Conservation (phyloP, 2,113 vertebrate genomes). For the Micromys minutus region DNA sequence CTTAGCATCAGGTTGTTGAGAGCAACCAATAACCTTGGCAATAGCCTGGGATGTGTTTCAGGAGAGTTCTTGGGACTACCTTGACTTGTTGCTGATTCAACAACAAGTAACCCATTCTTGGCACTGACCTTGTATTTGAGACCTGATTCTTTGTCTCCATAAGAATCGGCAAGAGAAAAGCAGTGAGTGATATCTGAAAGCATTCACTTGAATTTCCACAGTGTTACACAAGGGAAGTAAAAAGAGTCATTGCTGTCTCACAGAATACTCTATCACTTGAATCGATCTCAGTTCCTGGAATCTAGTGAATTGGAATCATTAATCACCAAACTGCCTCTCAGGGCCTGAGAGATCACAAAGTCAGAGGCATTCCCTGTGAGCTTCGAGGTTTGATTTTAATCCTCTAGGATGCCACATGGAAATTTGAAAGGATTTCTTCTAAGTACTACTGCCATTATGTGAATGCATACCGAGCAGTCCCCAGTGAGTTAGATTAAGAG, state of each 20-base stretch:
- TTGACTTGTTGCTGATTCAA: background rate
- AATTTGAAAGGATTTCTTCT: slow-evolving; percentile 61
- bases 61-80: background rate
- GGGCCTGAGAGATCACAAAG: slow-evolving; percentile 33
- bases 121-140: background rate
- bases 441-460: background rate
- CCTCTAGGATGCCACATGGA: slow-evolving; percentile 56
- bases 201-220: background rate
- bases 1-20: background rate
- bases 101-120: background rate
- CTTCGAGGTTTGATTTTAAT: slow-evolving; percentile 48
- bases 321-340: slow-evolving; percentile 32
- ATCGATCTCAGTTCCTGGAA: background rate
- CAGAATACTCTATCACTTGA: slow-evolving; percentile 12
- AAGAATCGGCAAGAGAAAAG: background rate
- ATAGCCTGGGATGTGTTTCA: background rate
- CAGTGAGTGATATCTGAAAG: background rate
- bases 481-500: slow-evolving; percentile 41
- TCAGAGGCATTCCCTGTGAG: slow-evolving; percentile 1
- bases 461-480: slow-evolving; percentile 40
- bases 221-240: background rate
- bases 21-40: background rate
- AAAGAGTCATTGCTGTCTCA: background rate
- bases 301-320: slow-evolving; percentile 41
- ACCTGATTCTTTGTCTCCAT: background rate